A percentile compares a stretch with the other conserved stretches of the same genome.
These are phyloP conservation scores for Ctenoplectra terminalis DNA, from an alignment of 1,140 invertebrate species.

Conservation along the genomic window DNA sequence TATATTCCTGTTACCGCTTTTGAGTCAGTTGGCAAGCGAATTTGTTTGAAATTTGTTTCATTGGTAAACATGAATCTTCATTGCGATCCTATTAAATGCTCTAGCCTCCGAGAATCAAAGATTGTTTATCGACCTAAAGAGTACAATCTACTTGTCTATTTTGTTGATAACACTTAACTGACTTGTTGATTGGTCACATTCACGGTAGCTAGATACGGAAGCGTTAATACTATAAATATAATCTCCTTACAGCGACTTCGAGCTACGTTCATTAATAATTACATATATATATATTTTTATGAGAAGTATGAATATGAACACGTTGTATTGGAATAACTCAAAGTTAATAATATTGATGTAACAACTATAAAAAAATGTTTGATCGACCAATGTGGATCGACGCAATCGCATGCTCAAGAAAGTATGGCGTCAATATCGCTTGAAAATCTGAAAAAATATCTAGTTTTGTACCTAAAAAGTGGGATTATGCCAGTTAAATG, in stretches of 20 bases:
- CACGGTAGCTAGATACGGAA: background rate
- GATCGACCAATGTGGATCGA: background rate
- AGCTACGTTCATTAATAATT: background rate
- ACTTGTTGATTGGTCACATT: background rate
- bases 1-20: background rate
- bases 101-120: background rate
- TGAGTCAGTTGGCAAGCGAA: background rate
- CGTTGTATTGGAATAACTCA: no score
- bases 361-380: background rate
- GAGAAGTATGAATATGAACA: no score
- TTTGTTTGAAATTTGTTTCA: background rate
- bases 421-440: background rate
- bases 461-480: background rate
- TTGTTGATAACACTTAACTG: constrained; percentile 39
- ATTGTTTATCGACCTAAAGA: constrained; percentile 9
- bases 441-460: background rate
- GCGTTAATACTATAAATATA: background rate
- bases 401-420: background rate
- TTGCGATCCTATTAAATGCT: background rate
- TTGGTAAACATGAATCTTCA: background rate
- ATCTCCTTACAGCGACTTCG: background rate
- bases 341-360: no score
- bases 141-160: background rate
- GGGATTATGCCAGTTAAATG: background rate
- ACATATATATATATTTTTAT: background rate